Evolutionary conservation across 2,888 invertebrate species (phyloP).

Genomic region (Epirrita christyi): DNA sequence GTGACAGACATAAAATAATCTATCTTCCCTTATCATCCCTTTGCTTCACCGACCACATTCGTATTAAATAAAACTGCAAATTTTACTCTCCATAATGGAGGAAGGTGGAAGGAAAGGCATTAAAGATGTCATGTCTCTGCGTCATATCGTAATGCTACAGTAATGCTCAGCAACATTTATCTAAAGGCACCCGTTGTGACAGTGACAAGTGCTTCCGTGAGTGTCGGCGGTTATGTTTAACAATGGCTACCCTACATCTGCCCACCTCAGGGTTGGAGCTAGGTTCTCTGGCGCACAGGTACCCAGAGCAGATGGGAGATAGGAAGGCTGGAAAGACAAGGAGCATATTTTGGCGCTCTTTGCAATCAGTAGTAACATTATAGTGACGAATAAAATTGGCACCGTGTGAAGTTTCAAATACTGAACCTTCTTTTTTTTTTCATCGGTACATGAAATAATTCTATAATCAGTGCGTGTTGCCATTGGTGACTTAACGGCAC

Average conservation of each 20-base stretch:
- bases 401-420: too few relatives aligned
- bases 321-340: too few relatives aligned
- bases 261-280: conserved; percentile 23
- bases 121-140: conserved; percentile 47
- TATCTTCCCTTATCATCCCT: neutral
- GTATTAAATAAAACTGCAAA: conserved; percentile 3
- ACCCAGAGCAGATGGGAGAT: too few relatives aligned
- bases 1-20: too few relatives aligned
- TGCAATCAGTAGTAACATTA: too few relatives aligned
- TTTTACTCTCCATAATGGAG: neutral
- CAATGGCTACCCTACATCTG: conserved; percentile 72
- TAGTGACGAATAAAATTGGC: too few relatives aligned
- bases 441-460: too few relatives aligned
- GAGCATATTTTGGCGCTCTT: too few relatives aligned
- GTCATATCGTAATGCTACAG: conserved; percentile 34
- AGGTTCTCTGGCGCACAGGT: neutral
- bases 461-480: too few relatives aligned
- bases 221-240: conserved; percentile 69
- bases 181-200: conserved; percentile 62
- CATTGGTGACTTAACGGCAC: too few relatives aligned
- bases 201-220: conserved; percentile 81
- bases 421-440: too few relatives aligned
- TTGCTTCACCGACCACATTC: neutral
- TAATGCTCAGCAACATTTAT: conserved; percentile 66
- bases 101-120: conserved; percentile 22